A percentile compares a stretch with the other conserved stretches of the same genome.
Conservation (phyloP, 2,888 invertebrate species). For the Drosophila kambysellisi region DNA sequence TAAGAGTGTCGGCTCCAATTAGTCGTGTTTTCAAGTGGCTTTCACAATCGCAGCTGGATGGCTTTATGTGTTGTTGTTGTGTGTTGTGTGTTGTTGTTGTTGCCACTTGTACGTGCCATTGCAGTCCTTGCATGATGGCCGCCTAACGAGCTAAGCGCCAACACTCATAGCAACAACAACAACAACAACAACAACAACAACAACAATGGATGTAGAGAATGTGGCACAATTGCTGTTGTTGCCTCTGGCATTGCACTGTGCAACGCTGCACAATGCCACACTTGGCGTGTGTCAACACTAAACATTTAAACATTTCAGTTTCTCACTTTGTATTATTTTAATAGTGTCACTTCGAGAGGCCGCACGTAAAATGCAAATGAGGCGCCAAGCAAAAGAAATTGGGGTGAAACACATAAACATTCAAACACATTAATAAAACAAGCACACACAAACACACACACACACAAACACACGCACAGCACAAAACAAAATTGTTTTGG, state of each 20-base stretch:
- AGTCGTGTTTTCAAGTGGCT: slow-evolving; percentile 75
- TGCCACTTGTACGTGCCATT: slow-evolving; percentile 61
- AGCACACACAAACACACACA: slow-evolving; percentile 2
- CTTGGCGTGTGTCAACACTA: slow-evolving; percentile 70
- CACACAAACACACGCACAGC: neutral
- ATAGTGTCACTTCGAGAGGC: slow-evolving; percentile 48
- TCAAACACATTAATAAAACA: slow-evolving; percentile 45
- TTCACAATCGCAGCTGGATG: slow-evolving; percentile 49
- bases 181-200: slow-evolving; percentile 15
- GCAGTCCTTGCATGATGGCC: slow-evolving; percentile 49
- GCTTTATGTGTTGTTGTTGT: slow-evolving; percentile 17
- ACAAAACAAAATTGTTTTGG: slow-evolving; percentile 20
- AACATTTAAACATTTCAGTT: slow-evolving; percentile 48
- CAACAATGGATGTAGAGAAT: slow-evolving; percentile 29
- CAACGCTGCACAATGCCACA: slow-evolving; percentile 31
- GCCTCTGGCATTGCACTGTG: slow-evolving; percentile 53
- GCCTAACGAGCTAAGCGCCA: slow-evolving; percentile 69
- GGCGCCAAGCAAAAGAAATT: slow-evolving; percentile 42
- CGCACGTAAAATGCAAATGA: slow-evolving; percentile 58
- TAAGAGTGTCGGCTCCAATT: slow-evolving; percentile 66
- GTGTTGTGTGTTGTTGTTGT: slow-evolving; percentile 5
- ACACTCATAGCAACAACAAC: slow-evolving; percentile 39
- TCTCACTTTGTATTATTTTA: slow-evolving; percentile 46
- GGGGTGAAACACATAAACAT: slow-evolving; percentile 40
- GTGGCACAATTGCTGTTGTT: slow-evolving; percentile 58